phyloP scores from a whole-genome alignment of 2,113 vertebrate species.

The Neodontobutis hainanensis region DNA sequence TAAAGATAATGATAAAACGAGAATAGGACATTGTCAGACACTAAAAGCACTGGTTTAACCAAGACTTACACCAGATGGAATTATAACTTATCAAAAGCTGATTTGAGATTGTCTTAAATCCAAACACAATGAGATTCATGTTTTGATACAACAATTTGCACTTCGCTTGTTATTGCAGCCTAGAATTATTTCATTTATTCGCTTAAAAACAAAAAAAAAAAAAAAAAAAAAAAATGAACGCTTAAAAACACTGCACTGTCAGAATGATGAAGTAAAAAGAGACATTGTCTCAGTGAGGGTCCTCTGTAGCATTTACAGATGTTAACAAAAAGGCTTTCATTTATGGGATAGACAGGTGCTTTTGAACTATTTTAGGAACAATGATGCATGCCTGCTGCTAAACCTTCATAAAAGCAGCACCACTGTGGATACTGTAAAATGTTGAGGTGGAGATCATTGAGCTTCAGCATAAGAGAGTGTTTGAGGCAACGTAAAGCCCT shows the following conservation, averaged over 20 bases:
- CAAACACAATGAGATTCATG: slow-evolving; percentile 44
- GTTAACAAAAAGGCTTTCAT: slow-evolving; percentile 51
- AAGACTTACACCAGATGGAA: slow-evolving; percentile 68
- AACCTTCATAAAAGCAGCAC: slow-evolving; percentile 42
- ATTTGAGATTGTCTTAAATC: slow-evolving; percentile 57
- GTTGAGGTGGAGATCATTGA: slow-evolving; percentile 35
- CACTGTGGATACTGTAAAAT: slow-evolving; percentile 36
- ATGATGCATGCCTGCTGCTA: slow-evolving; percentile 34
- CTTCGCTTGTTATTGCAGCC: slow-evolving; percentile 19
- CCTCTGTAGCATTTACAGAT: slow-evolving; percentile 37
- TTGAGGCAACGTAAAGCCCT: slow-evolving; percentile 34
- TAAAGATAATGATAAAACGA: slow-evolving; percentile 71
- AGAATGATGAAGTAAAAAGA: slow-evolving; percentile 52
- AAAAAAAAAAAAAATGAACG: no score
- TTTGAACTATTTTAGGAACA: slow-evolving; percentile 61
- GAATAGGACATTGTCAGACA: slow-evolving; percentile 70
- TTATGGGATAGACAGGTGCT: slow-evolving; percentile 43
- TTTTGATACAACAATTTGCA: slow-evolving; percentile 35
- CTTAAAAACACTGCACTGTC: slow-evolving; percentile 42
- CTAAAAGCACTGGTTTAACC: slow-evolving; percentile 74
- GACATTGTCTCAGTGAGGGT: slow-evolving; percentile 48
- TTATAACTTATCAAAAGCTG: slow-evolving; percentile 71
- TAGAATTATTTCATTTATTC: slow-evolving; percentile 42
- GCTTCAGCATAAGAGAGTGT: slow-evolving; percentile 30
- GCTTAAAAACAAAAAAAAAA: no score